Percentiles rank a stretch among this genome's conserved stretches.
Evolutionary conservation across 2,113 vertebrate species (phyloP).

Genomic region (Rafetus swinhoei): DNA sequence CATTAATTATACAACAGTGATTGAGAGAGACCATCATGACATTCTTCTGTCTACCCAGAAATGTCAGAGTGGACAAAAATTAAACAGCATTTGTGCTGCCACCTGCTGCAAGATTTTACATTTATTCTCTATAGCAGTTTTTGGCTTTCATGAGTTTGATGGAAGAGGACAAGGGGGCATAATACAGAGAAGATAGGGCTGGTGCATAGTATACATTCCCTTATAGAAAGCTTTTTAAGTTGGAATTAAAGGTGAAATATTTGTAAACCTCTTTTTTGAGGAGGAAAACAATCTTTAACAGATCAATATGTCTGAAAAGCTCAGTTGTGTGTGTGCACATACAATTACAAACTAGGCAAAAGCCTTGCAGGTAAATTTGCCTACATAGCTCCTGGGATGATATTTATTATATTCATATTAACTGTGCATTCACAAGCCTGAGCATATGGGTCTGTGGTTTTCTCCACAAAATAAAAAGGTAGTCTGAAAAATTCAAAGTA

Average conservation of each 20-base stretch:
- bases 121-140: background rate
- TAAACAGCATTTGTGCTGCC: constrained; percentile 36
- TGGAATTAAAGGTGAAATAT: background rate
- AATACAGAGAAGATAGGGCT: background rate
- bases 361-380: background rate
- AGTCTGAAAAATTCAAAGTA: background rate
- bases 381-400: background rate
- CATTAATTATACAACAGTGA: background rate
- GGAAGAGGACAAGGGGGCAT: background rate
- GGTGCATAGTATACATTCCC: background rate
- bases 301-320: background rate
- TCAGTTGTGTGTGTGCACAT: background rate
- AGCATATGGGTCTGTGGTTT: background rate
- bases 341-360: background rate
- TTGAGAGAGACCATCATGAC: background rate
- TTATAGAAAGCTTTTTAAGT: background rate
- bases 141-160: background rate
- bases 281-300: background rate
- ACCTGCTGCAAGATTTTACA: constrained; percentile 15
- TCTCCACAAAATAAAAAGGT: background rate
- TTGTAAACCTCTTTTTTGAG: background rate
- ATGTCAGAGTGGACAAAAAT: background rate
- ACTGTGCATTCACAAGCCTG: background rate
- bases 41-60: background rate
- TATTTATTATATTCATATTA: background rate